Evolutionary conservation across 2,113 vertebrate genomes (phyloP).

Genomic region (Cottus gobio): DNA sequence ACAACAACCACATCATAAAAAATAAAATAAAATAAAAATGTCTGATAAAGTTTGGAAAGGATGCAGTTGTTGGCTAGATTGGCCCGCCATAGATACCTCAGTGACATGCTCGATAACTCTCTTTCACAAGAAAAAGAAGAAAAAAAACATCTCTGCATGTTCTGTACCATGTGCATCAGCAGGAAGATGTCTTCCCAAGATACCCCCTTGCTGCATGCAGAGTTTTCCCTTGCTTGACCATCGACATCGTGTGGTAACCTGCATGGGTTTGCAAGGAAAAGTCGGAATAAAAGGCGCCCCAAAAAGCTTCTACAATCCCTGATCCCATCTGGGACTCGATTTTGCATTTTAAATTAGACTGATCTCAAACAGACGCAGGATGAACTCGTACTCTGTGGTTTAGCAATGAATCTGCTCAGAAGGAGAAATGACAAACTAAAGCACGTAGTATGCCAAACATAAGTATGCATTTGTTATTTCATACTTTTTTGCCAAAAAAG

Average conservation of each 20-base stretch:
- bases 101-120: background rate
- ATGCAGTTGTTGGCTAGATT: background rate
- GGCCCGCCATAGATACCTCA: slow-evolving; percentile 3
- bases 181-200: background rate
- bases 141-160: background rate
- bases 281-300: slow-evolving; percentile 15
- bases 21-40: background rate
- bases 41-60: slow-evolving; percentile 27
- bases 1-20: slow-evolving; percentile 19
- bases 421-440: background rate
- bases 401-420: background rate
- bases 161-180: background rate
- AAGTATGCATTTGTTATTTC: background rate
- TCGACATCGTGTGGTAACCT: background rate
- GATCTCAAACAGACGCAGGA: slow-evolving; percentile 30
- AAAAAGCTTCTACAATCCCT: slow-evolving; percentile 42
- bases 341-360: slow-evolving; percentile 34
- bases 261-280: background rate
- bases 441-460: background rate
- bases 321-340: slow-evolving; percentile 43
- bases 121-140: background rate
- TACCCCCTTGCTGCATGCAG: background rate
- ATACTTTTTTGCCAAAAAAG: background rate
- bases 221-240: background rate
- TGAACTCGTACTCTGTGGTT: slow-evolving; percentile 26